These are phyloP conservation scores for Labeo calbasu DNA, from an alignment of 2,797 vertebrate genomes.

Conservation along the genomic window DNA sequence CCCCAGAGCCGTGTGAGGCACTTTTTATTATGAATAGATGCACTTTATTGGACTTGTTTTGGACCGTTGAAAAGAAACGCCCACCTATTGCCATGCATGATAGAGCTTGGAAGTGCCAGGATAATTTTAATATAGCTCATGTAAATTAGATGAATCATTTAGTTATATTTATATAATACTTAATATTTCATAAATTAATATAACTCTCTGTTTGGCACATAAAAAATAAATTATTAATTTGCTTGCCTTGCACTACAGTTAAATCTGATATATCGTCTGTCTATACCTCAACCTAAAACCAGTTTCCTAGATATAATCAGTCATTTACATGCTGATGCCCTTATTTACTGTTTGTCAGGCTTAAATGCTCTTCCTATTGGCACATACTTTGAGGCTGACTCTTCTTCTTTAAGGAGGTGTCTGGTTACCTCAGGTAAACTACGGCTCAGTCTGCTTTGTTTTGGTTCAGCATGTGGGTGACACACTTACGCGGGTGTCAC, in stretches of 20 bases:
- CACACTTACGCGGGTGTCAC: slow-evolving; percentile 48
- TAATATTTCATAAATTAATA: too few species aligned
- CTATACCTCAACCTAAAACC: not conserved
- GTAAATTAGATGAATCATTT: too few species aligned
- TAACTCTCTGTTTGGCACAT: not conserved
- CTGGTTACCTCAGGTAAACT: slow-evolving; percentile 42
- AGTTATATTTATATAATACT: too few species aligned
- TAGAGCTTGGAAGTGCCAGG: too few species aligned
- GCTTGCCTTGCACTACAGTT: not conserved
- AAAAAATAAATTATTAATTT: not conserved
- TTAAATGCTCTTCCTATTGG: slow-evolving; percentile 17
- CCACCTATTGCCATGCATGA: too few species aligned
- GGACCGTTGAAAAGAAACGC: too few species aligned
- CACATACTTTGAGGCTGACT: slow-evolving; percentile 12
- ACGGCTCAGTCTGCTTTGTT: slow-evolving; percentile 42
- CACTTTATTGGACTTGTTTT: too few species aligned
- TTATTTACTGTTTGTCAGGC: slow-evolving; percentile 13
- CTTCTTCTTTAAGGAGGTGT: slow-evolving; percentile 39
- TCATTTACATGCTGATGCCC: not conserved
- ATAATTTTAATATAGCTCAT: too few species aligned
- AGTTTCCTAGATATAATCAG: not conserved
- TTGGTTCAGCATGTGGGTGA: slow-evolving; percentile 44
- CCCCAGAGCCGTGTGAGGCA: too few species aligned
- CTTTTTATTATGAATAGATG: too few species aligned
- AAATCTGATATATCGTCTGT: not conserved